A percentile compares a stretch with the other conserved stretches of the same genome.
Conservation (phyloP, 2,888 invertebrate genomes). For the Drosophila nr. fundita region DNA sequence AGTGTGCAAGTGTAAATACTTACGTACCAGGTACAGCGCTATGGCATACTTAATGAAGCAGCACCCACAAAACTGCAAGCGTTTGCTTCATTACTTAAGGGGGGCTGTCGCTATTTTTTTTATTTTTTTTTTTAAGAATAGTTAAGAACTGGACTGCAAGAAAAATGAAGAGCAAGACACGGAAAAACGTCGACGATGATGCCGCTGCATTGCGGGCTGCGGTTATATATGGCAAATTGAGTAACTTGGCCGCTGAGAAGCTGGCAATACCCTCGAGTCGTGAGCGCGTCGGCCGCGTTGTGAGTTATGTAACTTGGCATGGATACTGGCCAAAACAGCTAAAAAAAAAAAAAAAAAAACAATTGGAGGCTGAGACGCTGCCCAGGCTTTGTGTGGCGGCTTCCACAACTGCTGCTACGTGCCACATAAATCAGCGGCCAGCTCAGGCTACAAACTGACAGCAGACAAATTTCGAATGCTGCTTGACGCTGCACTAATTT, state of each 20-base stretch:
- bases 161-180: constrained; percentile 12
- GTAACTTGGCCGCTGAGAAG: constrained; percentile 76
- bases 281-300: constrained; percentile 53
- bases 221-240: constrained; percentile 80
- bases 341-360: constrained; percentile 18
- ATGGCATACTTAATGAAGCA: constrained; percentile 80
- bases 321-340: constrained; percentile 55
- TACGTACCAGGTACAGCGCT: constrained; percentile 50
- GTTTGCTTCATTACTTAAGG: constrained; percentile 74
- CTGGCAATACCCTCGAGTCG: constrained; percentile 77
- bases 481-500: constrained; percentile 79
- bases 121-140: constrained; percentile 68
- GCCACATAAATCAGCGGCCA: constrained; percentile 73
- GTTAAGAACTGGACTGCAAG: constrained; percentile 65
- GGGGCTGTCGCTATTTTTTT: constrained; percentile 12
- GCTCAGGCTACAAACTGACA: constrained; percentile 76
- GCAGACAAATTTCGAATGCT: constrained; percentile 77
- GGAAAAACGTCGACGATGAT: constrained; percentile 27
- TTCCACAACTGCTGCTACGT: constrained; percentile 62
- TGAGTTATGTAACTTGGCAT: constrained; percentile 75
- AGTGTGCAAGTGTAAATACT: constrained; percentile 38
- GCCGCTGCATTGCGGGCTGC: constrained; percentile 43
- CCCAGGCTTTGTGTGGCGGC: constrained; percentile 8
- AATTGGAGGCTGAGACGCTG: constrained; percentile 59
- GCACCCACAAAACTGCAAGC: constrained; percentile 80